Evolutionary conservation across 2,888 invertebrate genomes (phyloP), one percentile per base, ranked within the genome.

Genomic region (Philaethria dido): DNA sequence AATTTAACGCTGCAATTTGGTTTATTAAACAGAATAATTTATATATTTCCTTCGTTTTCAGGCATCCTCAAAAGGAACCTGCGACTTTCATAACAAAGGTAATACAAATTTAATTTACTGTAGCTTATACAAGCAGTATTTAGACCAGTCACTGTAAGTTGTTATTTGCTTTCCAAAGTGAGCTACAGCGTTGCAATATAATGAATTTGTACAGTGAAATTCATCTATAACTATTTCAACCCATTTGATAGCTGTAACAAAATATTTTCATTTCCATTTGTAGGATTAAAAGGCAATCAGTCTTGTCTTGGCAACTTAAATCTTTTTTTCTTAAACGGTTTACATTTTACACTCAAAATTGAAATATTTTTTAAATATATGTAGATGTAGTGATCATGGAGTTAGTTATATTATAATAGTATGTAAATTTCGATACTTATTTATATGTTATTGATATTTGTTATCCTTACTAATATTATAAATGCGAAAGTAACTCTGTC

Each of bases 151-250:
- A 1, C 25, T 45, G 44, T 18, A 25, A 44, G 45, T 60, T 45
- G 45, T 60, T 29, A 16, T 60, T 45, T 60, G 18, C 18, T 8
- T 29, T 45, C 45, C 44, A 11, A 60, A 60, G 60, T 25, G 44
- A 29, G 20, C 39, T 18, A 25, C 60, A 29, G 14, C 14, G 16
- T 60, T 60, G 60, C 45, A 45, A 45, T 60, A 16, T 29, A 60
- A 29, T 60, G 18, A 45, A 29, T 8, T 9, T 45, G 5, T 44
- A 13, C 44, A 44, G 42, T 45, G 18, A 44, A 59, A 29, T 45
- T 29, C 25, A 29, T 44, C 42, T 29, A 25, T 44, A 25, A 52
- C 14, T 52, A 29, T 22, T 25, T 25, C 11, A 11, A 16, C 29
- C 18, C 5, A n/a, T 50, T 50, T 29, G 29, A 44, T 8, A 16